Percentiles rank a stretch among this genome's conserved stretches.
phyloP scores from a whole-genome alignment of 2,113 vertebrate species.

The Archocentrus centrarchus region DNA sequence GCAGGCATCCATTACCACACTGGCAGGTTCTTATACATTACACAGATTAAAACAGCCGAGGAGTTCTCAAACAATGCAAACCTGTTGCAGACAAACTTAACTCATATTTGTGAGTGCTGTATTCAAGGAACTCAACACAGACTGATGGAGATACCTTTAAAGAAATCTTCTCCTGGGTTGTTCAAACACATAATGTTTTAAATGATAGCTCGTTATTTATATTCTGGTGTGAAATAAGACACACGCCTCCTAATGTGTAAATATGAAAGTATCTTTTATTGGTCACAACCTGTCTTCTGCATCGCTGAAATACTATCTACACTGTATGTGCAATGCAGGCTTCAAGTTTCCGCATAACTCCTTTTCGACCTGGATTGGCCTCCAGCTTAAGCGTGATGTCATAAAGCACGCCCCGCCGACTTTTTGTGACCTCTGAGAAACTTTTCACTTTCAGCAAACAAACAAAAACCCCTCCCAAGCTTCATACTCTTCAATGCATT shows the following conservation, averaged over 20 bases:
- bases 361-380: neutral
- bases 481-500: neutral
- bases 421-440: neutral
- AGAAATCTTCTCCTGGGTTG: neutral
- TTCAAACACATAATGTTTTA: neutral
- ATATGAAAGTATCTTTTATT: neutral
- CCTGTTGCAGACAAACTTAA: conserved; percentile 50
- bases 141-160: neutral
- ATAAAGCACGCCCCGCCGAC: neutral
- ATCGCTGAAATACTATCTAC: neutral
- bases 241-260: neutral
- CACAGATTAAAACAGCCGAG: conserved; percentile 88
- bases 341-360: neutral
- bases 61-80: conserved; percentile 58
- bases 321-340: neutral
- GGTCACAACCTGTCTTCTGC: neutral
- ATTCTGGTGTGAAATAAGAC: neutral
- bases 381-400: neutral
- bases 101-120: neutral
- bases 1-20: conserved; percentile 95
- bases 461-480: neutral
- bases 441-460: neutral
- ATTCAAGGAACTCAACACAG: neutral
- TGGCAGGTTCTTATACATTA: conserved; percentile 95
- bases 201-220: neutral